phyloP scores from a whole-genome alignment of 92 coral and sea anemone species.

The Phenganax stokvisi region DNA sequence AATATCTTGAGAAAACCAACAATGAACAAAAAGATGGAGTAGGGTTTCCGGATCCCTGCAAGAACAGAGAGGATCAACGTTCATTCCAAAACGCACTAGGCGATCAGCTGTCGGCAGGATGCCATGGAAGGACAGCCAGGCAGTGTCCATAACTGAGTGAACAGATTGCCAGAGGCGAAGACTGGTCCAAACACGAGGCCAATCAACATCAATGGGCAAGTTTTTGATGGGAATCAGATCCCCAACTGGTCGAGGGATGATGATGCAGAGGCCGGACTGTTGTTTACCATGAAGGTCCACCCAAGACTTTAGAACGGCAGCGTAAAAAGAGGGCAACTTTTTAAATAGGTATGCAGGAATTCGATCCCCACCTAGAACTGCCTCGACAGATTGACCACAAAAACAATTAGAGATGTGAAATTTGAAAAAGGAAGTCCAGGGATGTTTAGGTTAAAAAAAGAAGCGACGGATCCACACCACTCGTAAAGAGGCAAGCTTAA shows the following conservation, averaged over 20 bases:
- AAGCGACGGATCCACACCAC: slow-evolving; percentile 23
- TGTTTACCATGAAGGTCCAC: background rate
- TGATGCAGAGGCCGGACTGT: background rate
- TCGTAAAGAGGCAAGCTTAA: slow-evolving; percentile 18
- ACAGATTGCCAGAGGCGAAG: background rate
- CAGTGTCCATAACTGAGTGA: background rate
- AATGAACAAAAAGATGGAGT: background rate
- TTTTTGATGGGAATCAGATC: background rate
- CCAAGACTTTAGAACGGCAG: background rate
- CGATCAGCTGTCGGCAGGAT: no score
- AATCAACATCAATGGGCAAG: background rate
- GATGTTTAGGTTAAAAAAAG: background rate
- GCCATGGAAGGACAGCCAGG: no score
- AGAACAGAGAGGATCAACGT: background rate
- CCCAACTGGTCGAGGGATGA: background rate
- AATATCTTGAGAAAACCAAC: background rate
- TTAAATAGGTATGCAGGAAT: background rate
- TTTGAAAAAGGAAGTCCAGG: slow-evolving; percentile 7
- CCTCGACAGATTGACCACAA: background rate
- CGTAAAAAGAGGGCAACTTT: background rate
- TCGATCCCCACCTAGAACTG: background rate
- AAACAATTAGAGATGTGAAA: background rate
- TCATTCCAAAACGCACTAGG: background rate
- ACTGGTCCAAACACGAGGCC: background rate
- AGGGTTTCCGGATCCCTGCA: background rate